Conservation (phyloP, 2,113 vertebrate genomes). For the Corvus hawaiiensis region DNA sequence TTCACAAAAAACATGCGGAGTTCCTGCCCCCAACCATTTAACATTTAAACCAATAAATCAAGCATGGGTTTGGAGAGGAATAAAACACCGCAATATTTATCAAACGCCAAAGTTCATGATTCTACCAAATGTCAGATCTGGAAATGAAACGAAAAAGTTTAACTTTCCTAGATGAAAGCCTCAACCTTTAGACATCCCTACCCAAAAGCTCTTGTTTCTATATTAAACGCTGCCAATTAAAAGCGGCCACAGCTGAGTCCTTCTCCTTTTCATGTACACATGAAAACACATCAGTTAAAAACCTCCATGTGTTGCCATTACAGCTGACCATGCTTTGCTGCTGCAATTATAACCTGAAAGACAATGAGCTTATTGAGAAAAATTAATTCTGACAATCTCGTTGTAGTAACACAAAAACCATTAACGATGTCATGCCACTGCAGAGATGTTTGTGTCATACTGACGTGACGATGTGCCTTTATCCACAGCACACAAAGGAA, state of each 20-base stretch:
- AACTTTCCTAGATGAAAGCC: not conserved
- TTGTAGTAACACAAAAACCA: constrained; percentile 9
- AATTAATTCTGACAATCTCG: not conserved
- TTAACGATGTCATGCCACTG: not conserved
- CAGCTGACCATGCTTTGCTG: not conserved
- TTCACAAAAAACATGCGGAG: not conserved
- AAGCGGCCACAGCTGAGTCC: not conserved
- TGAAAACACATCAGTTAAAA: not conserved
- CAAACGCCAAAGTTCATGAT: not conserved
- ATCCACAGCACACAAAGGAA: not conserved
- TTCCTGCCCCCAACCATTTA: not conserved
- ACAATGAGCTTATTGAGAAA: not conserved
- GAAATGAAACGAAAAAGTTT: not conserved
- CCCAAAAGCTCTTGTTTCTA: not conserved
- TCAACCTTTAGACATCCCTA: not conserved
- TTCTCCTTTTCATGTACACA: not conserved
- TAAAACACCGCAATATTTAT: not conserved
- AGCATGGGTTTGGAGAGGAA: not conserved
- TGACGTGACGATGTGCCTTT: not conserved
- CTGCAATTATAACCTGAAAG: not conserved
- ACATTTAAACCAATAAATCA: not conserved
- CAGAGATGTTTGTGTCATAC: not conserved
- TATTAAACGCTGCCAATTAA: not conserved
- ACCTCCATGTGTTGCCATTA: not conserved
- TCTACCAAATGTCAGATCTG: not conserved